Base-by-base conservation (phyloP, 2,797 vertebrate genomes). In the Ctenopoma multispine region DNA sequence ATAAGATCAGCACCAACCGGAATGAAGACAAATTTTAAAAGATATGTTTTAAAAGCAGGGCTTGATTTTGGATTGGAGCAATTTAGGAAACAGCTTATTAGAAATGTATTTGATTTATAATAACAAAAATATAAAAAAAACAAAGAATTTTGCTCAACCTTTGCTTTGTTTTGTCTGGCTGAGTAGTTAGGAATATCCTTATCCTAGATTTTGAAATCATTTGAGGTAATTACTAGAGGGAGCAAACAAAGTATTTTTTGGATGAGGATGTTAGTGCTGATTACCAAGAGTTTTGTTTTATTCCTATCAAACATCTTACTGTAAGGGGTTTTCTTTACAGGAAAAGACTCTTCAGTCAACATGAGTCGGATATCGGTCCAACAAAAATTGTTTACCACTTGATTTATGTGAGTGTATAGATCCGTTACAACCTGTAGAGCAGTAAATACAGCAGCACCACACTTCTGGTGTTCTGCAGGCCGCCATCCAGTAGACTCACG, bases 401-500 rank as follows among this genome's bases (percentile, higher is more conserved):
- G 36, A 38, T 13, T 34, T 34, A 34, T 34, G 31, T 10, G 31
- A 34, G 31, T 34, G 31, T 11, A 18, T 17, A 15, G 15, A 43
- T 31, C 14, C 7, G 0, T 23, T 48, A 36, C 3, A 54, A 5
- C 47, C 29, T 44, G 18, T 12, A 49, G 43, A 60, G 59, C 47
- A 54, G 44, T 13, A 44, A 7, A 13, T 13, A 34, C 31, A 31
- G 18, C 51, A 36, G 15, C 29, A 40, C 46, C 44, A 14, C 29
- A 46, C 18, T 53, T 49, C 49, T 51, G 24, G 34, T 20, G 65
- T 21, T 75, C 49, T 72, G 46, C 34, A 41, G 48, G 55, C 77
- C 71, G 70, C 47, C 58, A 64, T 57, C 13, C 41, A 70, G 20
- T 40, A 20, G 27, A 29, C 58, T 81, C 51, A 60, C 61, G 82